Conservation (phyloP, 2,888 invertebrate species). For the Hemaris fuciformis region DNA sequence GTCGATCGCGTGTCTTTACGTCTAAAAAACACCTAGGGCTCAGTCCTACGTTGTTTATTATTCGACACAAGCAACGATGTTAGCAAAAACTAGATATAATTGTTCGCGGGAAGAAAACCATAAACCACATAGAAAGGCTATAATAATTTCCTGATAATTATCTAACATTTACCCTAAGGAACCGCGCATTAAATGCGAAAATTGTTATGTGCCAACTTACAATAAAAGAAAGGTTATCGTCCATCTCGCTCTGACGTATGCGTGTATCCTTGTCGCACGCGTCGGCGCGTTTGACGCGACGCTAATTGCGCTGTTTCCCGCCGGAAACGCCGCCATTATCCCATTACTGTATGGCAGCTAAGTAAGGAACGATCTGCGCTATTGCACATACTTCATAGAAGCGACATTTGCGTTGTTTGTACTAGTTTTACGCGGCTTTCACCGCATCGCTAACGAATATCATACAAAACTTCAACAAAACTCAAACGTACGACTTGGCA, state of each 20-base stretch:
- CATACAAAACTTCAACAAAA: too few relatives aligned
- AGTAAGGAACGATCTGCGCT: not conserved
- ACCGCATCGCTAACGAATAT: not conserved
- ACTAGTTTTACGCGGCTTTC: not conserved
- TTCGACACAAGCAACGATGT: too few relatives aligned
- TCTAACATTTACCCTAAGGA: not conserved
- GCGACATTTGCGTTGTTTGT: not conserved
- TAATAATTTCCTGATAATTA: not conserved
- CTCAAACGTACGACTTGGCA: not conserved
- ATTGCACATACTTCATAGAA: conserved; percentile 1
- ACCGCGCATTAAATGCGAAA: conserved; percentile 4
- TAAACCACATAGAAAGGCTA: not conserved
- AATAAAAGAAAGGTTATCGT: conserved; percentile 1
- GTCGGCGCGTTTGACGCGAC: conserved; percentile 37
- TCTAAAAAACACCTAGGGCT: too few relatives aligned
- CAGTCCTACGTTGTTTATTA: too few relatives aligned
- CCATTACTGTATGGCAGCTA: conserved; percentile 32
- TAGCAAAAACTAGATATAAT: not conserved
- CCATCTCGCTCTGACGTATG: conserved; percentile 15
- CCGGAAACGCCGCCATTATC: conserved; percentile 38
- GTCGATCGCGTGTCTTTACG: too few relatives aligned
- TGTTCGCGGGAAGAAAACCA: not conserved
- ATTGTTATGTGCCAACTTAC: not conserved
- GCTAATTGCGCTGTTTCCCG: conserved; percentile 43
- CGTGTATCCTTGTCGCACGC: conserved; percentile 7